Evolutionary conservation across 2,797 vertebrate species (phyloP).

Genomic region (Alectoris magna): DNA sequence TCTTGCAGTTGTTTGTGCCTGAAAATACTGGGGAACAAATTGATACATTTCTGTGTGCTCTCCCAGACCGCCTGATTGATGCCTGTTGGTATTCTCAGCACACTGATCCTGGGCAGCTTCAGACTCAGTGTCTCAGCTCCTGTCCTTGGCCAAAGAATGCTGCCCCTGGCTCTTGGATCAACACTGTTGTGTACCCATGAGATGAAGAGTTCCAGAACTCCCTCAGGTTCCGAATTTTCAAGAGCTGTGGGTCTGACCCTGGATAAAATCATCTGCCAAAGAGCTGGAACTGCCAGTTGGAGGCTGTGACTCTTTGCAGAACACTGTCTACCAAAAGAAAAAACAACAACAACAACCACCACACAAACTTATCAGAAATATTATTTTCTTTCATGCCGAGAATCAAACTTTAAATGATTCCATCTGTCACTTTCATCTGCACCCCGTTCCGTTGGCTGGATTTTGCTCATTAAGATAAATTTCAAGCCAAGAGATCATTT

Average conservation of each 20-base stretch:
- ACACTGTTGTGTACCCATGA: accelerated
- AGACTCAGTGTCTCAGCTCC: background rate
- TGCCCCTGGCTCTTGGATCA: background rate
- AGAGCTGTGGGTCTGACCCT: background rate
- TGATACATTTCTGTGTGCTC: background rate
- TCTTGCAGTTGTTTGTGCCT: constrained; percentile 17
- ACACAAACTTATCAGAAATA: constrained; percentile 59
- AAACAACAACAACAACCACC: background rate
- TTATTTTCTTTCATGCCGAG: constrained; percentile 68
- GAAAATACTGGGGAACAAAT: background rate
- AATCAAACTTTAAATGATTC: constrained; percentile 77
- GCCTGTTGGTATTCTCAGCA: background rate
- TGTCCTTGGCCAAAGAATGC: background rate
- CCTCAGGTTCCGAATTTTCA: background rate
- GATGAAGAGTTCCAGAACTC: background rate
- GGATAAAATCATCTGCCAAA: background rate
- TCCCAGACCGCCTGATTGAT: background rate
- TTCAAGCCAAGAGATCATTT: constrained; percentile 71
- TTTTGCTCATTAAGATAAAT: constrained; percentile 81
- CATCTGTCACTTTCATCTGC: constrained; percentile 79
- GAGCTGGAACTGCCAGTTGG: background rate
- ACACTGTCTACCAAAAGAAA: constrained; percentile 65
- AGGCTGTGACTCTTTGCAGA: constrained; percentile 33
- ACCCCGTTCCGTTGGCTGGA: constrained; percentile 74
- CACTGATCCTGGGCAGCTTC: background rate